Conservation (phyloP, 2,113 vertebrate genomes). For the Drymodes brunneopygia region DNA sequence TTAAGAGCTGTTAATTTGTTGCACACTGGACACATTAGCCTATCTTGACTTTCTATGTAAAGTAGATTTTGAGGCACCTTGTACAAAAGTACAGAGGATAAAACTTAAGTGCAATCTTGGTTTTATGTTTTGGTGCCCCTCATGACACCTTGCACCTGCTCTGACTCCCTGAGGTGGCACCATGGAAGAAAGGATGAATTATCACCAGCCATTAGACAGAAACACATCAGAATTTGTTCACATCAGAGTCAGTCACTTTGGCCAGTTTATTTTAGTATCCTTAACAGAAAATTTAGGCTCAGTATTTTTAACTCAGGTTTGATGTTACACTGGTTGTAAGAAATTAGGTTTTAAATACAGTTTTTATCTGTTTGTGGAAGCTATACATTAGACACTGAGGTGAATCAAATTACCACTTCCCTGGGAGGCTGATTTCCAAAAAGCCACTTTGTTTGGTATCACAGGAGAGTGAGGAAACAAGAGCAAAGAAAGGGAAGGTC, state of each 20-base stretch:
- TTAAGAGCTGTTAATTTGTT: background rate
- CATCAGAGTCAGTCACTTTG: background rate
- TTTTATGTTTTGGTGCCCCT: background rate
- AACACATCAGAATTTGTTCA: background rate
- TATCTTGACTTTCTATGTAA: background rate
- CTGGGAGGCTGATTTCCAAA: background rate
- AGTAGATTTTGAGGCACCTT: background rate
- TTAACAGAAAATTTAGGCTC: background rate
- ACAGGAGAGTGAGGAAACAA: background rate
- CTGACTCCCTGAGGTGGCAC: background rate
- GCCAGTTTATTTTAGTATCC: background rate
- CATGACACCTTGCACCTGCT: background rate
- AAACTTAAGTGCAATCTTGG: background rate
- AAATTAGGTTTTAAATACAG: background rate
- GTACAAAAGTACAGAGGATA: background rate
- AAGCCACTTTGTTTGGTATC: background rate
- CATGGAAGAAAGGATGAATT: background rate
- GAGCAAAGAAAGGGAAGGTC: slow-evolving; percentile 8
- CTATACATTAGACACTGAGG: background rate
- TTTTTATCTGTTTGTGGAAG: background rate
- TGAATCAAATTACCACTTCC: background rate
- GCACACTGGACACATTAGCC: background rate
- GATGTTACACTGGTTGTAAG: background rate
- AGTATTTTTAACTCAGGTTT: background rate
- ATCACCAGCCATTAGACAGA: background rate